These are phyloP conservation scores for Poliocrania exsul DNA, from an alignment of 2,797 vertebrate species.

Conservation along the genomic window DNA sequence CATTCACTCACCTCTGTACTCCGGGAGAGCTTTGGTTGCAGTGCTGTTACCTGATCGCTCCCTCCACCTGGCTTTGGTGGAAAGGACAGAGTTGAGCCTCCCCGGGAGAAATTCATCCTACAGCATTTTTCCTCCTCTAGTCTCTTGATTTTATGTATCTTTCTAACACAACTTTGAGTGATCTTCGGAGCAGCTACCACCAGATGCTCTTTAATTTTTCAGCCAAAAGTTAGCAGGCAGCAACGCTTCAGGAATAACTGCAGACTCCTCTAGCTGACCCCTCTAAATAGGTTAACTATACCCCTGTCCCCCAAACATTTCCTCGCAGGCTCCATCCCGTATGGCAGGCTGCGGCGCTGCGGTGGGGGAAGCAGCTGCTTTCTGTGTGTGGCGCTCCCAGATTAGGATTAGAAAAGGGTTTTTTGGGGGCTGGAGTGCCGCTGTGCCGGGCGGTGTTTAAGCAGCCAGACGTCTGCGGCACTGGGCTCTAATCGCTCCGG, in stretches of 20 bases:
- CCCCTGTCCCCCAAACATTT: neutral
- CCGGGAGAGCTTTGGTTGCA: neutral
- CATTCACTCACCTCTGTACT: neutral
- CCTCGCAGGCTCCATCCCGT: neutral
- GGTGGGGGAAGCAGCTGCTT: constrained; percentile 18
- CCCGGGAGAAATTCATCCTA: neutral
- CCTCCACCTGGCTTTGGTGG: neutral
- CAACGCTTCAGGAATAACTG: neutral
- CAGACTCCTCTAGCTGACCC: neutral
- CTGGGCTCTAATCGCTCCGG: constrained; percentile 46
- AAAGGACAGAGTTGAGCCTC: neutral
- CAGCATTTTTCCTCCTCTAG: neutral
- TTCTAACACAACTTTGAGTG: neutral
- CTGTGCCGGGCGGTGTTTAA: neutral
- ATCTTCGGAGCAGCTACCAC: neutral
- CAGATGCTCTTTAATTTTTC: neutral
- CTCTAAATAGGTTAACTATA: neutral
- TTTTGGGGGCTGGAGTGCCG: constrained; percentile 35
- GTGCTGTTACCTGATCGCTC: neutral
- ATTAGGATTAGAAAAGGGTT: constrained; percentile 50
- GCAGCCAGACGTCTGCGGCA: constrained; percentile 39
- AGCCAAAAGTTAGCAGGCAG: neutral
- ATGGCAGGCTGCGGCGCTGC: constrained; percentile 13
- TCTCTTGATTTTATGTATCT: neutral
- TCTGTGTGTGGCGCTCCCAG: constrained; percentile 31